A percentile compares a stretch with the other conserved stretches of the same genome.
phyloP scores from a whole-genome alignment of 30 jellyfish, hydroid and myxozoan species.

The Rhopilema esculentum region DNA sequence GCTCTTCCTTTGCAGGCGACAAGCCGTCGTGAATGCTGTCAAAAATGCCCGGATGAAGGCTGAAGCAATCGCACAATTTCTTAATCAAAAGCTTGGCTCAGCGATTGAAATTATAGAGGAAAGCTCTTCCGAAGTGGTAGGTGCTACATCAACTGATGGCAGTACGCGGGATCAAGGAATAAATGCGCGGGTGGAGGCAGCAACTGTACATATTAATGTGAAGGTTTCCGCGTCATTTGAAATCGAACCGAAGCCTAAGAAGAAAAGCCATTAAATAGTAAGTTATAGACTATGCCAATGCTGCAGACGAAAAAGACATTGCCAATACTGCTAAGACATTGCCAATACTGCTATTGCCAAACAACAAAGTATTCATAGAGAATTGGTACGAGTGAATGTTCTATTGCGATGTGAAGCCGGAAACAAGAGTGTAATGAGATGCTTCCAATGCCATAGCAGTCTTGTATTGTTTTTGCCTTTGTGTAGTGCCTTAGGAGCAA shows the following conservation, averaged over 20 bases:
- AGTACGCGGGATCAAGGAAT: constrained; percentile 20
- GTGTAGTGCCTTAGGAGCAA: too few species aligned
- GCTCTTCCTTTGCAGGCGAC: constrained; percentile 80
- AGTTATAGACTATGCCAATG: too few species aligned
- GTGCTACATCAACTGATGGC: constrained; percentile 32
- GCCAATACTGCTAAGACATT: too few species aligned
- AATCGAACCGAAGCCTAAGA: constrained; percentile 56
- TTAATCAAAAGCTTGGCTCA: constrained; percentile 83
- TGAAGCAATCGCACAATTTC: constrained; percentile 83
- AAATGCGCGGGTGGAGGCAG: constrained; percentile 50
- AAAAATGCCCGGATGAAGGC: constrained; percentile 87
- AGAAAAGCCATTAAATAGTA: constrained; percentile 27
- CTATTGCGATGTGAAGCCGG: too few species aligned
- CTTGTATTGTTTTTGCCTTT: too few species aligned
- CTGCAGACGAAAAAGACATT: too few species aligned
- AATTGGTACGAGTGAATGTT: too few species aligned
- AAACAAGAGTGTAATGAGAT: too few species aligned
- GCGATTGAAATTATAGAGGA: constrained; percentile 77
- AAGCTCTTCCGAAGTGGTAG: constrained; percentile 64
- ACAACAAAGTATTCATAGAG: too few species aligned
- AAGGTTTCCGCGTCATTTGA: constrained; percentile 56
- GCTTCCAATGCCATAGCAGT: too few species aligned
- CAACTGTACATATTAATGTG: constrained; percentile 50
- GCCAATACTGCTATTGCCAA: too few species aligned
- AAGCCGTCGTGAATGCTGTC: constrained; percentile 87